phyloP scores from a whole-genome alignment of 1,140 invertebrate genomes.

The roundworm (Caenorhabditis elegans) region WBcel235 BX284602.5:11376001-11376500 shows the following conservation, averaged over 20 bases:
- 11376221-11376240: slow-evolving; percentile 4
- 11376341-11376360: neutral
- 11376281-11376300: too few relatives aligned
- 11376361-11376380: too few relatives aligned
- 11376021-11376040: neutral
- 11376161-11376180: neutral
- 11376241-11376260: neutral
- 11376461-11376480: too few relatives aligned
- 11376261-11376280: neutral
- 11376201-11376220: slow-evolving; percentile 10
- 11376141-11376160: too few relatives aligned
- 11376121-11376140: too few relatives aligned
- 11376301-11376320: neutral
- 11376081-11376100: too few relatives aligned
- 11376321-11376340: neutral
- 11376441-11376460: too few relatives aligned
- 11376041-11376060: neutral
- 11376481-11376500: too few relatives aligned
- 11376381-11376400: too few relatives aligned
- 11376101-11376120: too few relatives aligned
- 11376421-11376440: too few relatives aligned
- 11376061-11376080: neutral
- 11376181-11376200: slow-evolving; percentile 20
- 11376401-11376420: too few relatives aligned
- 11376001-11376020: slow-evolving; percentile 9